Percentiles rank a stretch among this genome's conserved stretches.
Conservation (phyloP, 2,888 invertebrate species). For the Stenotaenia linearis region DNA sequence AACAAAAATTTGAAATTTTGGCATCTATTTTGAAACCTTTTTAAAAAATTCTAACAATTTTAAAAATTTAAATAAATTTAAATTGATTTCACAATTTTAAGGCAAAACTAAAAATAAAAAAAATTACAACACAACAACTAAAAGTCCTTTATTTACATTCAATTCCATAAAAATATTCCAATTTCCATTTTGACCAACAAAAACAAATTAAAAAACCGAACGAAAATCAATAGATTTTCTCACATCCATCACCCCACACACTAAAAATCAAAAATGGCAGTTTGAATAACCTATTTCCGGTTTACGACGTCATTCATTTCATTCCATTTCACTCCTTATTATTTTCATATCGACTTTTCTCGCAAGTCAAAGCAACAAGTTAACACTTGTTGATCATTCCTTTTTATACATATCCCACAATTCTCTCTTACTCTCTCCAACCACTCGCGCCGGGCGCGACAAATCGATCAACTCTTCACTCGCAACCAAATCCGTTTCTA, state of each 20-base stretch:
- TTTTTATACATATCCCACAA: neutral
- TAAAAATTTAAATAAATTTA: too few relatives aligned
- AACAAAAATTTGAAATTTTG: too few relatives aligned
- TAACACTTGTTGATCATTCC: neutral
- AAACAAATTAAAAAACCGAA: neutral
- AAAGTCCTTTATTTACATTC: too few relatives aligned
- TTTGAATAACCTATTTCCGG: neutral
- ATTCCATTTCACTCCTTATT: neutral
- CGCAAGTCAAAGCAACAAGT: constrained; percentile 3
- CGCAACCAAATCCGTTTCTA: neutral
- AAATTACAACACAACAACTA: too few relatives aligned
- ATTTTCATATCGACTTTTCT: neutral
- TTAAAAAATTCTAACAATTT: too few relatives aligned
- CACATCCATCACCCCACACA: neutral
- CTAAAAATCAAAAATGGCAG: neutral
- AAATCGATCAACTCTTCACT: neutral
- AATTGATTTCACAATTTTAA: too few relatives aligned
- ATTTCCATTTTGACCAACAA: too few relatives aligned
- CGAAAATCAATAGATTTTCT: neutral
- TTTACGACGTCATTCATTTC: neutral
- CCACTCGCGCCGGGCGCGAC: neutral
- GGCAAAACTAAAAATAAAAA: too few relatives aligned
- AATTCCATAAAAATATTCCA: too few relatives aligned
- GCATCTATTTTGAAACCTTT: too few relatives aligned
- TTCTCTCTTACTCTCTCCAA: neutral